A percentile compares a stretch with the other conserved stretches of the same genome.
Conservation (phyloP, 2,797 vertebrate species). For the Buceros bicornis region DNA sequence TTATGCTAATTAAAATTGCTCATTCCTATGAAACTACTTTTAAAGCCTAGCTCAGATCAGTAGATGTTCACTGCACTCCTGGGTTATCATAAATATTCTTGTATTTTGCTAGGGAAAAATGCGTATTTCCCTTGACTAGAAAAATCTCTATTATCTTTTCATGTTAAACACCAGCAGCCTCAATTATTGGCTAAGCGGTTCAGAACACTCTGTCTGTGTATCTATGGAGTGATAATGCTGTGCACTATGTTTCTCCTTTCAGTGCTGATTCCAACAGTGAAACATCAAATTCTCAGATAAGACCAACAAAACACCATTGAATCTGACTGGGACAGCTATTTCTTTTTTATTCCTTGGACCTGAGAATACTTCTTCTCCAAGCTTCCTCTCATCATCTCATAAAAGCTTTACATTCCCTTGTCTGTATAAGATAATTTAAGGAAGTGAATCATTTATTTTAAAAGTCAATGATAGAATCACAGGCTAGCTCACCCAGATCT, state of each 20-base stretch:
- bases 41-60: background rate
- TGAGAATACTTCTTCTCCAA: background rate
- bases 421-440: background rate
- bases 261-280: background rate
- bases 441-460: background rate
- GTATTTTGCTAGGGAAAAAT: background rate
- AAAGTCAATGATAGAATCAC: background rate
- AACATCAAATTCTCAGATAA: background rate
- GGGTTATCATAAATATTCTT: background rate
- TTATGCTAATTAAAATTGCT: background rate
- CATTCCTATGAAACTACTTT: background rate
- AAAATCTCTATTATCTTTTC: background rate
- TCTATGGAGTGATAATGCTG: background rate
- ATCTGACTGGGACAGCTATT: background rate
- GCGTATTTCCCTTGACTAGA: background rate
- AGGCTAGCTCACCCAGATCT: background rate
- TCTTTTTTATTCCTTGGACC: background rate
- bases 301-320: background rate
- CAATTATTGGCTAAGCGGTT: background rate
- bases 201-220: background rate
- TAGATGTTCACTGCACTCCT: background rate
- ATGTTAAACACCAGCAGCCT: background rate
- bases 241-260: background rate
- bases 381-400: background rate
- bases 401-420: background rate